phyloP scores from a whole-genome alignment of 1,140 invertebrate species.

The Caenorhabditis tropicalis region DNA sequence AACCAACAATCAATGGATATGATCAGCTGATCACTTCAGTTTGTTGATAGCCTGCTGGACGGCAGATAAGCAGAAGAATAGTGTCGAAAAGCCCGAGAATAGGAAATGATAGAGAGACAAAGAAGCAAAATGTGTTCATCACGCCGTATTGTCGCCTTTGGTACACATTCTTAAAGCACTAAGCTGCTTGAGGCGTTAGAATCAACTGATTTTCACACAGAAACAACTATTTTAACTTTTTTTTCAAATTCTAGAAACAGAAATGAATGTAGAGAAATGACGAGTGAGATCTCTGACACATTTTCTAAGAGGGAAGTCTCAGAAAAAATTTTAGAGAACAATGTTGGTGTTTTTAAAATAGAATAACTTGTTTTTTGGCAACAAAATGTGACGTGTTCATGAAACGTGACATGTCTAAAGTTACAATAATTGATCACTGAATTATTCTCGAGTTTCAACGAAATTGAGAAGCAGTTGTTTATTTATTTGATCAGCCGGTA shows the following conservation, averaged over 20 bases:
- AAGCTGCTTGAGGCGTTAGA: slow-evolving; percentile 13
- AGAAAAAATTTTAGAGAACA: background rate
- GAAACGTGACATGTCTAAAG: background rate
- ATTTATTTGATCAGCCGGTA: background rate
- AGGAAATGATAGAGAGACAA: background rate
- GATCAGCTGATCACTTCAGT: slow-evolving; percentile 18
- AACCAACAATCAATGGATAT: slow-evolving; percentile 2
- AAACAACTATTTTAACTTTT: background rate
- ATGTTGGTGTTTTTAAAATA: slow-evolving; percentile 2
- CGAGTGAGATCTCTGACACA: background rate
- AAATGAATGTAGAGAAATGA: background rate
- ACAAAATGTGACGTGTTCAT: slow-evolving; percentile 30
- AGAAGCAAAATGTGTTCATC: slow-evolving; percentile 16
- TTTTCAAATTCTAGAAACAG: background rate
- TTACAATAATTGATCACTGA: slow-evolving; percentile 29
- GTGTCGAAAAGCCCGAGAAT: background rate
- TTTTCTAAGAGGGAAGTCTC: background rate
- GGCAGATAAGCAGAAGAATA: background rate
- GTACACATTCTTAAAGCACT: slow-evolving; percentile 35
- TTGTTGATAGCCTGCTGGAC: background rate
- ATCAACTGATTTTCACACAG: slow-evolving; percentile 15
- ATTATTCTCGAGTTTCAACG: background rate
- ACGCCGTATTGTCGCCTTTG: slow-evolving; percentile 20
- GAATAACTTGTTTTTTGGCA: slow-evolving; percentile 27
- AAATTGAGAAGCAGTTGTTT: slow-evolving; percentile 16